phyloP scores from a whole-genome alignment of 2,797 vertebrate genomes.

The Lepus townsendii region DNA sequence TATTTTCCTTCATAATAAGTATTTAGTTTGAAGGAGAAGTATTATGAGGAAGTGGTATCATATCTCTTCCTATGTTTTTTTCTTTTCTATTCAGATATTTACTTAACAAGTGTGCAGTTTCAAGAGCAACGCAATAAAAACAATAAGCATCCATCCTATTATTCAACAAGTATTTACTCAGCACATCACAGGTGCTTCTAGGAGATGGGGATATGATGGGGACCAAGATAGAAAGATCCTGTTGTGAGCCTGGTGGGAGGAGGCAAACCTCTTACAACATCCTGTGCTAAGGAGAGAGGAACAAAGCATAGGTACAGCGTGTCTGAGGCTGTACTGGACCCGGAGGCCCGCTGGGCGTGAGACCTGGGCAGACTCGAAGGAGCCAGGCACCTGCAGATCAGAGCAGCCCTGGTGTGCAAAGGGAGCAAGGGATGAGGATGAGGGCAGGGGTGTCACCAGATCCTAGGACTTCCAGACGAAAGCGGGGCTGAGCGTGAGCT shows the following conservation, averaged over 20 bases:
- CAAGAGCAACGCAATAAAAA: neutral
- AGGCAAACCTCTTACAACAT: neutral
- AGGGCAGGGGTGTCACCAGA: neutral
- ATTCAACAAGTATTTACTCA: neutral
- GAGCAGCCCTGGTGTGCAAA: neutral
- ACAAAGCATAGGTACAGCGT: too few species aligned
- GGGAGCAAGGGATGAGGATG: neutral
- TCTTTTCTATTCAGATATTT: neutral
- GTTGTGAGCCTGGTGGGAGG: neutral
- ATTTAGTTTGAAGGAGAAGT: neutral
- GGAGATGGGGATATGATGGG: neutral
- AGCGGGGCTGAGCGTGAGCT: neutral
- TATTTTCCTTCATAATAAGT: neutral
- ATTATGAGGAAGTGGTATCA: neutral
- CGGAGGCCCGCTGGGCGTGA: neutral
- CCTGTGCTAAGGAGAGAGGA: neutral
- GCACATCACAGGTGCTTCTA: neutral
- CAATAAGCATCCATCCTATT: neutral
- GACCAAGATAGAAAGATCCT: neutral
- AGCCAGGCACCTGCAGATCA: fast-evolving
- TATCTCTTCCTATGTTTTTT: neutral
- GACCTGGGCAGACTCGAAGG: neutral
- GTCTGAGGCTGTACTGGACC: neutral
- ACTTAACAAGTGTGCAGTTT: neutral
- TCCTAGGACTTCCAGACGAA: neutral